Base-by-base conservation (phyloP, 2,888 invertebrate species). In the Rhogogaster chlorosoma region DNA sequence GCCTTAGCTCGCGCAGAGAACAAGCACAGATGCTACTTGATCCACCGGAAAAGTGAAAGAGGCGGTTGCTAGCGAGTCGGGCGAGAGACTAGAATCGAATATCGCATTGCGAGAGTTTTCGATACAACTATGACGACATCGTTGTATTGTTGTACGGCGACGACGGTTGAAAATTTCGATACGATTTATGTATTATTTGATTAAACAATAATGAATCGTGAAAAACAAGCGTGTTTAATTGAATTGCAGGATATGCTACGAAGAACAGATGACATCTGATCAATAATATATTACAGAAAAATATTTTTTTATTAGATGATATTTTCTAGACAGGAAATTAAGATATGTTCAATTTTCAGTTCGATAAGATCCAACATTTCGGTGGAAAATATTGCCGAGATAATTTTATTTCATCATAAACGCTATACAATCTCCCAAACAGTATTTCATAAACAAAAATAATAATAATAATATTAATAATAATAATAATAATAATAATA, bases 1-100 rank as follows among this genome's bases (percentile, higher is more conserved):
- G 97, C 98, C 98, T 98, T 98, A 98, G 98, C 98, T 98, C 96
- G 77, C 83, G 85, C 86, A 90, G 92, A 97, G 97, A 96, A 97
- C 97, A 97, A 97, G 97, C 97, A 97, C 97, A 95, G 94, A 92
- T 94, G 94, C 94, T 94, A 94, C 94, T 93, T 93, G 94, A 93
- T 91, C 92, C 92, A 93, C 92, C 93, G 94, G 95, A 95, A 95
- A 95, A 87, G 78, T 75, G 95, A 95, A 94, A 92, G 91, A 91
- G 89, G 88, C 83, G 26, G 86, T 49, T 18, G 70, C 86, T 57
- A 85, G 86, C 86, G 80, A 86, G 49, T 84, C 77, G 78, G 85
- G 86, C 85, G 85, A 1, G 2, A 7, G 10, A 32, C 2, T 5
- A 10, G 38, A 15, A 49, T 49, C 77, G 49, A 32, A 26, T 9